A percentile compares a stretch with the other conserved stretches of the same genome.
Conservation (phyloP, 2,113 vertebrate genomes). For the Numida meleagris region DNA sequence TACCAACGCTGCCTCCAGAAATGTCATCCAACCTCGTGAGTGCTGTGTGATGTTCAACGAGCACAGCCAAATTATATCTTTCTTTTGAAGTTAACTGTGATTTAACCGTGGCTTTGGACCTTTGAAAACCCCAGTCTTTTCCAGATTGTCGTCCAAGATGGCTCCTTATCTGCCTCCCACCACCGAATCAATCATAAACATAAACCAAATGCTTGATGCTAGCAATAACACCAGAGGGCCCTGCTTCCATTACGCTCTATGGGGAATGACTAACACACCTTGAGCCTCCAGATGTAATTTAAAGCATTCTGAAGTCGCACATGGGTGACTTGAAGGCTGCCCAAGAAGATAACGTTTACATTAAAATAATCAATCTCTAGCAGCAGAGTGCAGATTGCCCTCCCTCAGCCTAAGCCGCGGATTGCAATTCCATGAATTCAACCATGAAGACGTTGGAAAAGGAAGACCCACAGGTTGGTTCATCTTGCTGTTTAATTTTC, state of each 20-base stretch:
- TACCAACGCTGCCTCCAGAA: constrained; percentile 36
- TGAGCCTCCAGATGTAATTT: constrained; percentile 61
- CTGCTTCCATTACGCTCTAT: constrained; percentile 25
- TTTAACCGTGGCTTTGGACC: constrained; percentile 57
- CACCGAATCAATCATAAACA: constrained; percentile 69
- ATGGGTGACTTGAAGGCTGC: constrained; percentile 57
- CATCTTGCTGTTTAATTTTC: neutral
- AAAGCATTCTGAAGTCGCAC: constrained; percentile 62
- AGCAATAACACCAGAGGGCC: constrained; percentile 52
- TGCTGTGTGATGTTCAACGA: constrained; percentile 24
- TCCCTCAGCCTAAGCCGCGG: neutral
- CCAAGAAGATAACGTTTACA: constrained; percentile 37
- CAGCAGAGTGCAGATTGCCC: constrained; percentile 43
- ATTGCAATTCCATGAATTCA: neutral
- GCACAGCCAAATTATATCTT: constrained; percentile 19
- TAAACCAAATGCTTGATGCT: constrained; percentile 70
- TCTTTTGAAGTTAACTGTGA: constrained; percentile 64
- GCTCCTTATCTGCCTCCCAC: constrained; percentile 63
- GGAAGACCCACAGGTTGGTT: neutral
- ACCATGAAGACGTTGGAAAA: neutral
- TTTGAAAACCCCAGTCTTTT: constrained; percentile 60
- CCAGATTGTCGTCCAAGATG: constrained; percentile 64
- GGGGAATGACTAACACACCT: constrained; percentile 63
- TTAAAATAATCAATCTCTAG: constrained; percentile 47
- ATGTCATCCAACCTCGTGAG: constrained; percentile 25